Evolutionary conservation across 2,888 invertebrate genomes (phyloP).

Genomic region (Laspeyria flexula): DNA sequence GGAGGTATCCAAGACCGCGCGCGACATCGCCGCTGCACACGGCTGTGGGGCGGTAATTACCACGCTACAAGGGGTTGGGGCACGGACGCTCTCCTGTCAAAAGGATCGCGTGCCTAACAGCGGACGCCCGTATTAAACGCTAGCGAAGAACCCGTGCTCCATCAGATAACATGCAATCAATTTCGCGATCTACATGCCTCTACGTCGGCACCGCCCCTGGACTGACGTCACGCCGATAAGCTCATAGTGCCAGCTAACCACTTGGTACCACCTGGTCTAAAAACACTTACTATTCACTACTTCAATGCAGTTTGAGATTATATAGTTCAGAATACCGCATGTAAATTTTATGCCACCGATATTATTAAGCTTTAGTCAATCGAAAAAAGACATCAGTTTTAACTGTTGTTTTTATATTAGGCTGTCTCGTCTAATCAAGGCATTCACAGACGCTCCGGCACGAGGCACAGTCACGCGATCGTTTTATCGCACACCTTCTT

Average conservation of each 20-base stretch:
- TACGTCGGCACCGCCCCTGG: slow-evolving; percentile 81
- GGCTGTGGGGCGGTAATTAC: slow-evolving; percentile 77
- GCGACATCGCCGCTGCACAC: slow-evolving; percentile 82
- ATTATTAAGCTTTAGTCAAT: slow-evolving; percentile 22
- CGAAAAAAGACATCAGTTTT: slow-evolving; percentile 42
- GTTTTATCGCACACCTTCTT: slow-evolving; percentile 83
- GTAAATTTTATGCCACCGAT: slow-evolving; percentile 11
- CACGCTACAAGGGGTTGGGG: slow-evolving; percentile 70
- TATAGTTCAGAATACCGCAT: background rate
- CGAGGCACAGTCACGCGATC: slow-evolving; percentile 80
- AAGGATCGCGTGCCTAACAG: slow-evolving; percentile 80
- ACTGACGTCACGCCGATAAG: slow-evolving; percentile 82
- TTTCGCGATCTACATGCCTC: slow-evolving; percentile 85
- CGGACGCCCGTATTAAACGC: slow-evolving; percentile 83
- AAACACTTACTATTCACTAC: slow-evolving; percentile 51
- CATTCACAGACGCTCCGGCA: slow-evolving; percentile 72
- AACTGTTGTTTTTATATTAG: slow-evolving; percentile 52
- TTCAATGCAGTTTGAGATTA: slow-evolving; percentile 42
- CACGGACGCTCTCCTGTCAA: slow-evolving; percentile 82
- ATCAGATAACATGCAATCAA: slow-evolving; percentile 86
- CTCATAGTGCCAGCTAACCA: slow-evolving; percentile 77
- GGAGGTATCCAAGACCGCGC: slow-evolving; percentile 46
- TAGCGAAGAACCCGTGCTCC: slow-evolving; percentile 84
- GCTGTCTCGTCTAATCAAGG: slow-evolving; percentile 73
- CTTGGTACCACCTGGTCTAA: slow-evolving; percentile 73